Evolutionary conservation across 2,888 invertebrate genomes (phyloP), one percentile per base, ranked within the genome.

Genomic region (Pristionchus fissidentatus): DNA sequence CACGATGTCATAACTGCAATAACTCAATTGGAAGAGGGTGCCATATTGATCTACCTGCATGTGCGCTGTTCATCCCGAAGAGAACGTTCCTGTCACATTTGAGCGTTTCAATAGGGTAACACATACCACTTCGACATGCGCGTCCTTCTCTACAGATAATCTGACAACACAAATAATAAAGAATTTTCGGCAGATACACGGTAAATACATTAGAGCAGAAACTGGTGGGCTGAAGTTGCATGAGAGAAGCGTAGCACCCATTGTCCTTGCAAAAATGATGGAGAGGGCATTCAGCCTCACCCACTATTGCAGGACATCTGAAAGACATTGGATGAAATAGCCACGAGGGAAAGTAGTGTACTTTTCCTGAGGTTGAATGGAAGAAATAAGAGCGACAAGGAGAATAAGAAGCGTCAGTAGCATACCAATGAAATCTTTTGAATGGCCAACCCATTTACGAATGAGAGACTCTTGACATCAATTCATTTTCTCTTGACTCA

Each of bases 71-170:
- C 22, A n/a, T 32, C 3, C 49, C 66, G 4, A 66, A 10, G 35
- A 82, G 60, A 1, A 82, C 70, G 49, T 82, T 66, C 38, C 82
- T n/a, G 38, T 82, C 38, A 19, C 82, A 82, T 52, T 82, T 82
- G 52, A 82, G 70, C 1, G 66, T 22, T 5, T 82, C 82, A 13
- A 82, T 70, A n/a, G 82, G 82, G n/a, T 82, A 82, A n/a, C 82
- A 82, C 82, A 82, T 82, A 29, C 82, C 82, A 22, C 52, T n/a
- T n/a, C 82, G 29, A 49, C 82, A 82, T 5, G 82, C 82, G 1
- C 57, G 8, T 19, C 82, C 82, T 8, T 38, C 49, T 32, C 82
- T 29, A 26, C 82, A 82, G 4, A 70, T n/a, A 7, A 82, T 70
- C 82, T 82, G 1, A 70, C 66, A 13, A 3, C 13, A 2, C 5